Evolutionary conservation across 2,888 invertebrate genomes (phyloP).

Genomic region (Biston betularia): DNA sequence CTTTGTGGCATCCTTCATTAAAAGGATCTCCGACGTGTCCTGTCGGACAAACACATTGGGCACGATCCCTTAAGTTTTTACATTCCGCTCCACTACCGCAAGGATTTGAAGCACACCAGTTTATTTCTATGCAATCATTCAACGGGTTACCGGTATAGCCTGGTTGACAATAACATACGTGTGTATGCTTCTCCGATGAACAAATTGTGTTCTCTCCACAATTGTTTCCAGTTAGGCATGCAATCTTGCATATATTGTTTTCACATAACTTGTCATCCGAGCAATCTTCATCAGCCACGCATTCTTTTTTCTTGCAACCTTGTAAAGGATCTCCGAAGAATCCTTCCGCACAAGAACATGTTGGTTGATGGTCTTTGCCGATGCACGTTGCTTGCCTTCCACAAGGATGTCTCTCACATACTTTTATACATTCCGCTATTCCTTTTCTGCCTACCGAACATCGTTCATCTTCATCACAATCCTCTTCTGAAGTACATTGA

Average conservation of each 20-base stretch:
- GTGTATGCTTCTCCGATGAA: constrained; percentile 92
- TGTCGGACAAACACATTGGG: constrained; percentile 91
- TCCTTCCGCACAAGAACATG: constrained; percentile 92
- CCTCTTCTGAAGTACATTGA: constrained; percentile 89
- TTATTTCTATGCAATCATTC: constrained; percentile 89
- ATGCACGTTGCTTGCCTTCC: constrained; percentile 94
- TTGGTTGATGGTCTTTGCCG: constrained; percentile 90
- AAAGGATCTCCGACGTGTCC: constrained; percentile 95
- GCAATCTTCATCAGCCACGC: constrained; percentile 90
- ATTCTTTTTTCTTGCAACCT: constrained; percentile 93
- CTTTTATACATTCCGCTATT: constrained; percentile 91
- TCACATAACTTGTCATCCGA: constrained; percentile 94
- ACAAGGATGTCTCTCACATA: constrained; percentile 91
- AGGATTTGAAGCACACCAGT: constrained; percentile 92
- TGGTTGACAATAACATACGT: constrained; percentile 92
- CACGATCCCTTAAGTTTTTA: constrained; percentile 92
- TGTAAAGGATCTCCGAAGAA: constrained; percentile 93
- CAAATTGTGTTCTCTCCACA: constrained; percentile 95
- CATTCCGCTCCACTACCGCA: constrained; percentile 94
- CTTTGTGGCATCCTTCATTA: constrained; percentile 92
- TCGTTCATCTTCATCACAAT: constrained; percentile 91
- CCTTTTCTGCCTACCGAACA: constrained; percentile 90
- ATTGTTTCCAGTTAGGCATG: constrained; percentile 93
- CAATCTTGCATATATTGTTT: constrained; percentile 93
- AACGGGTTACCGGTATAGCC: constrained; percentile 94